These are phyloP conservation scores for Cyclura pinguis DNA, from an alignment of 2,797 vertebrate genomes.

Conservation along the genomic window DNA sequence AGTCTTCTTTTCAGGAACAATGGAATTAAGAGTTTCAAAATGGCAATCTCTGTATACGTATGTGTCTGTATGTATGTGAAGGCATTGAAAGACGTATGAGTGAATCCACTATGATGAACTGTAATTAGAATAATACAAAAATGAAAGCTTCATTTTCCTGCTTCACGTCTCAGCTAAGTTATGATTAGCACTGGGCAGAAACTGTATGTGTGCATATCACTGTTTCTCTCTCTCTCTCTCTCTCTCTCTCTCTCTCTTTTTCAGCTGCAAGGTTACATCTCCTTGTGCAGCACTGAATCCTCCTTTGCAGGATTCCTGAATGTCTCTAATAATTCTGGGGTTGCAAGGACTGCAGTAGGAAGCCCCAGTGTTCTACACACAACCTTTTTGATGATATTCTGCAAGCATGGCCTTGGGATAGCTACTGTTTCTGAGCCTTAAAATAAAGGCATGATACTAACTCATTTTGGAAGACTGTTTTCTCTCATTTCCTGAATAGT, in stretches of 20 bases:
- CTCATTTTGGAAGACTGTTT: not conserved
- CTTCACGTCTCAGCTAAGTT: not conserved
- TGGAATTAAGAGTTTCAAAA: not conserved
- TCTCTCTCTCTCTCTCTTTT: no score
- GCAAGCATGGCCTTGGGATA: not conserved
- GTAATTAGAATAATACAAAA: not conserved
- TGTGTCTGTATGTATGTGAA: not conserved
- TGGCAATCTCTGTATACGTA: not conserved
- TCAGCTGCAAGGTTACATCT: not conserved
- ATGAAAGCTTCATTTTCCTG: not conserved
- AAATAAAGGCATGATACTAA: not conserved
- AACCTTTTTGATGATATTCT: not conserved
- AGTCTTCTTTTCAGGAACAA: not conserved
- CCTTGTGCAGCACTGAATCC: not conserved
- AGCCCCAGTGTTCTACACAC: not conserved
- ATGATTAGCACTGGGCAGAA: not conserved
- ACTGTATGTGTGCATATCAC: not conserved
- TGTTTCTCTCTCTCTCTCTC: not conserved
- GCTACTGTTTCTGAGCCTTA: not conserved
- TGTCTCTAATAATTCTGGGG: not conserved
- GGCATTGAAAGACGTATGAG: not conserved
- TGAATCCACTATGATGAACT: not conserved
- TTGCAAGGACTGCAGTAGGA: not conserved
- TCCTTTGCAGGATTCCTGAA: not conserved
- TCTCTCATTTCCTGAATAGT: not conserved